Percentiles rank a stretch among this genome's conserved stretches.
phyloP scores from a whole-genome alignment of 2,797 vertebrate species.

The Poeciliopsis turneri region DNA sequence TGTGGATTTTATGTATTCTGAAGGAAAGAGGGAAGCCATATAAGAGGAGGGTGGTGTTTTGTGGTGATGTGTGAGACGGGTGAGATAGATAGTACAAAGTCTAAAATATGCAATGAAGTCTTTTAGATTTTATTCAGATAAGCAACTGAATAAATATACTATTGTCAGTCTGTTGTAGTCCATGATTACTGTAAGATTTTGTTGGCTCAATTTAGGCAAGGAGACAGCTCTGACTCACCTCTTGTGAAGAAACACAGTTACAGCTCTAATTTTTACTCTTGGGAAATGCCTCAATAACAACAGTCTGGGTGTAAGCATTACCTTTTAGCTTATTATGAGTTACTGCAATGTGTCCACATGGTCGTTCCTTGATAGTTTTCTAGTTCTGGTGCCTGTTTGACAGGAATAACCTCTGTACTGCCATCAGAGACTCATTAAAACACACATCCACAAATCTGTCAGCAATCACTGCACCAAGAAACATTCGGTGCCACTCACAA shows the following conservation, averaged over 20 bases:
- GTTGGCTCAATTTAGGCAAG: conserved; percentile 26
- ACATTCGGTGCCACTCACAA: conserved; percentile 78
- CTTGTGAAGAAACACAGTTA: conserved; percentile 22
- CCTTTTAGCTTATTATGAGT: conserved; percentile 43
- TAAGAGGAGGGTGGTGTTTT: conserved; percentile 76
- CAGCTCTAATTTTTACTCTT: conserved; percentile 16
- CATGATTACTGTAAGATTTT: conserved; percentile 40
- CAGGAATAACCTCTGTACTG: conserved; percentile 66
- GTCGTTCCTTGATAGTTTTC: conserved; percentile 66
- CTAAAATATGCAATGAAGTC: conserved; percentile 3
- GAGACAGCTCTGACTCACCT: conserved; percentile 3
- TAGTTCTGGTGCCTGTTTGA: conserved; percentile 63
- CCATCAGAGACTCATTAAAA: conserved; percentile 81
- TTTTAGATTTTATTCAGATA: conserved; percentile 49
- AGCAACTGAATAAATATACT: conserved; percentile 7
- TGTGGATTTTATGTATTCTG: conserved; percentile 57
- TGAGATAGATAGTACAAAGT: conserved; percentile 14
- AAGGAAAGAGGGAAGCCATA: conserved; percentile 73
- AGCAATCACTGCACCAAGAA: conserved; percentile 76
- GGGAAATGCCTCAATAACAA: conserved; percentile 24
- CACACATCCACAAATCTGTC: conserved; percentile 80
- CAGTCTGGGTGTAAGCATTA: conserved; percentile 40
- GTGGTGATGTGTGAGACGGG: conserved; percentile 68
- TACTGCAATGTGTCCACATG: conserved; percentile 45
- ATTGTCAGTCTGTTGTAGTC: conserved; percentile 33